phyloP scores from a whole-genome alignment of 2,797 vertebrate genomes.

The Gymnodraco acuticeps region DNA sequence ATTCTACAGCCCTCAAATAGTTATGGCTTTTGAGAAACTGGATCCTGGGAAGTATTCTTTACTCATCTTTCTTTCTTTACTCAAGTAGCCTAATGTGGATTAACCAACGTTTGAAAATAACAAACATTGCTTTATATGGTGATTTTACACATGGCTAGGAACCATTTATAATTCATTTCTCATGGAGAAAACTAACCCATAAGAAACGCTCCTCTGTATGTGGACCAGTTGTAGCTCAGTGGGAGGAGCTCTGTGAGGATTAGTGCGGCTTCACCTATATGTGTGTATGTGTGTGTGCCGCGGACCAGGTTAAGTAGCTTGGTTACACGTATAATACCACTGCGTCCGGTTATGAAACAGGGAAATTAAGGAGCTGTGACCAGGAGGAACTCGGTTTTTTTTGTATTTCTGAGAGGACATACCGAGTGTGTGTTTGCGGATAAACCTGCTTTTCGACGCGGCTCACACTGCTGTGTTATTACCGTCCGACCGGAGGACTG shows the following conservation, averaged over 20 bases:
- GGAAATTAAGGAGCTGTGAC: background rate
- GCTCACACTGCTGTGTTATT: slow-evolving; percentile 19
- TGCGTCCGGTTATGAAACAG: background rate
- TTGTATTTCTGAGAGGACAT: background rate
- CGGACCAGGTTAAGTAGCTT: slow-evolving; percentile 47
- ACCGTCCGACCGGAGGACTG: slow-evolving; percentile 40
- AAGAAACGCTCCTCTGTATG: slow-evolving; percentile 16
- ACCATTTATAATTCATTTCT: background rate
- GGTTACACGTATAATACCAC: background rate
- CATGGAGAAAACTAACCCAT: background rate
- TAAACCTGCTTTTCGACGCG: slow-evolving; percentile 36
- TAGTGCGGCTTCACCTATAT: slow-evolving; percentile 53
- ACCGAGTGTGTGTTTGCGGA: slow-evolving; percentile 18
- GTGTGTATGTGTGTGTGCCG: background rate
- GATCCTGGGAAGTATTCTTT: background rate
- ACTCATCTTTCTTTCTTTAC: background rate
- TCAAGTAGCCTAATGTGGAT: too few relatives aligned
- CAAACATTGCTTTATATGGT: background rate
- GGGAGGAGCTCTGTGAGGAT: slow-evolving; percentile 66
- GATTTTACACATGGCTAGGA: background rate
- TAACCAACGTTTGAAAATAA: background rate
- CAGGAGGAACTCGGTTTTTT: background rate
- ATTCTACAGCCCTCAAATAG: background rate
- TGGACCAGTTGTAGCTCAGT: slow-evolving; percentile 21
- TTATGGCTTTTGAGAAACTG: background rate